A percentile compares a stretch with the other conserved stretches of the same genome.
phyloP scores from a whole-genome alignment of 2,797 vertebrate species.

The Fratercula arctica region DNA sequence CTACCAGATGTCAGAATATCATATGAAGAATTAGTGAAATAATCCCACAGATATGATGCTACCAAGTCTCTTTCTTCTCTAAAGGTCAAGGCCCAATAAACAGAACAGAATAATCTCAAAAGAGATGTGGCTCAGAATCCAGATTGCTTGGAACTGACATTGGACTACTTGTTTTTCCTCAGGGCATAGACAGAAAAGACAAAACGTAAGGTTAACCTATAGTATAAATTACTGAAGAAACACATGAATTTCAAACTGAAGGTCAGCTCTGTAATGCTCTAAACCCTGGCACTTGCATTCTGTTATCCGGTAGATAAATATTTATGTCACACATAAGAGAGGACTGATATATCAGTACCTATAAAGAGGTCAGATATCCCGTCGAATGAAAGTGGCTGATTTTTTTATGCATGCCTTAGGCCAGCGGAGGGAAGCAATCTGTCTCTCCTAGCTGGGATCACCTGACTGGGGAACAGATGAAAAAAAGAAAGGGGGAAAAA shows the following conservation, averaged over 20 bases:
- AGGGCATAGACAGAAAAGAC: slow-evolving; percentile 6
- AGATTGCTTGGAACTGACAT: background rate
- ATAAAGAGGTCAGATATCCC: slow-evolving; percentile 21
- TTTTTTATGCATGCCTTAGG: slow-evolving; percentile 35
- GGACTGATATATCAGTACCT: background rate
- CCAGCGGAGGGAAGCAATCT: slow-evolving; percentile 3
- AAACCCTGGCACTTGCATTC: background rate
- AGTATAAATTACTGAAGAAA: slow-evolving; percentile 34
- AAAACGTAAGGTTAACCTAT: background rate
- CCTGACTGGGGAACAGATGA: background rate
- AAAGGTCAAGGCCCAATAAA: background rate
- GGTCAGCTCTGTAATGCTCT: slow-evolving; percentile 7
- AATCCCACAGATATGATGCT: background rate
- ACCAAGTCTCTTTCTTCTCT: background rate
- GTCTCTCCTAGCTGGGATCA: background rate
- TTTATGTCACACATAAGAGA: slow-evolving; percentile 28
- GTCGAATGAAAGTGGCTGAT: background rate
- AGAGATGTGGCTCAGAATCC: background rate
- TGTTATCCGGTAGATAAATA: slow-evolving; percentile 29
- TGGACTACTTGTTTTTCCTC: background rate
- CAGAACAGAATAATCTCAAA: background rate
- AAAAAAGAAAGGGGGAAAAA: too few relatives aligned
- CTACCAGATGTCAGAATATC: background rate
- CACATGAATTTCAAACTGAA: background rate
- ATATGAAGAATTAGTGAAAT: background rate